Evolutionary conservation across 2,797 vertebrate species (phyloP).

Genomic region (Acomys russatus): DNA sequence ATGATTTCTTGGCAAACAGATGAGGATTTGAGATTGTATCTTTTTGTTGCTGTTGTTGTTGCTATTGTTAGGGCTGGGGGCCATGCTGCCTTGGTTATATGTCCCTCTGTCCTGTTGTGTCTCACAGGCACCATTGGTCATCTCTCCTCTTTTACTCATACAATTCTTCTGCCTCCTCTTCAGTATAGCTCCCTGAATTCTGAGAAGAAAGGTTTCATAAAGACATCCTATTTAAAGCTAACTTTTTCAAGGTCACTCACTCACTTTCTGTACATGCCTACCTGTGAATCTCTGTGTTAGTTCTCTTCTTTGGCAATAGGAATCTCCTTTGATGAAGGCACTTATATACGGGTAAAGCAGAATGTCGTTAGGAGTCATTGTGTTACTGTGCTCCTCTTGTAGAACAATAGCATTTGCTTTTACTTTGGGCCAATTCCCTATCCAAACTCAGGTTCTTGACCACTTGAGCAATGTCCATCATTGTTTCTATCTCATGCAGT

Average conservation of each 20-base stretch:
- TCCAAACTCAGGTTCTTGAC: neutral
- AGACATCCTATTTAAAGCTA: neutral
- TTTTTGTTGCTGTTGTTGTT: neutral
- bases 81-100: no score
- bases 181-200: neutral
- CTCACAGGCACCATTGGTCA: neutral
- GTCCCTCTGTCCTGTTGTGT: neutral
- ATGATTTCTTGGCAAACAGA: neutral
- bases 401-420: neutral
- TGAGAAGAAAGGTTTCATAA: neutral
- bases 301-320: no score
- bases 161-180: no score
- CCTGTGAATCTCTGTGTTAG: neutral
- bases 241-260: neutral
- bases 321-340: neutral
- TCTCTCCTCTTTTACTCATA: neutral
- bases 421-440: neutral
- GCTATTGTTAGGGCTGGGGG: no score
- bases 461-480: neutral
- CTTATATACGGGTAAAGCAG: neutral
- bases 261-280: neutral
- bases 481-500: neutral
- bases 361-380: neutral
- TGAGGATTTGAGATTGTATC: neutral
- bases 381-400: neutral